Base-by-base conservation (phyloP, 2,797 vertebrate species). In the Hoplostethus atlanticus region DNA sequence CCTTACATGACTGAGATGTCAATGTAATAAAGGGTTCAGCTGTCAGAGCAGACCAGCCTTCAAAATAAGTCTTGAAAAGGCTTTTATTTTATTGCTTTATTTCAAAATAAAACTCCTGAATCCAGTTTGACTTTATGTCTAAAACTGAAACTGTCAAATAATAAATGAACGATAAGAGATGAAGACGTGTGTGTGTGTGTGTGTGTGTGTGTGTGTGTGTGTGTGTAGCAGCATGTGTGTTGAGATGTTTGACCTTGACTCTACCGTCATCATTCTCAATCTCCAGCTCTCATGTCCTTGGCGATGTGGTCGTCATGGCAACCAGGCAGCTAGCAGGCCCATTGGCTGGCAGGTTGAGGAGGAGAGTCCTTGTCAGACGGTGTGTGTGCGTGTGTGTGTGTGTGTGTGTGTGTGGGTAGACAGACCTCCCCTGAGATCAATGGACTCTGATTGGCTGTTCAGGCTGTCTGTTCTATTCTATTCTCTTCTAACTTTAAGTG, bases 191-290 rank as follows among this genome's bases (percentile, higher is more conserved):
- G 15, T 64, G 78, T 13, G 64, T 48, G 64, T 38, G 46, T 66
- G 56, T 51, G 50, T 73, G 69, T 71, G 68, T 72, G 30, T 44
- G 56, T 71, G 15, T 64, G 78, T 13, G 64, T 48, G 64, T 38
- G 51, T 66, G 52, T 51, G 50, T 47, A n/a, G 74, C 36, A 46
- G 63, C 71, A 64, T 73, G 69, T 71, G 68, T 72, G 30, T 44
- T n/a, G 48, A 71, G 38, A 53, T 30, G 70, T 71, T 70, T 84
- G 81, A 89, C 86, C 84, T 89, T 84, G 86, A 83, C 70, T 87
- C 64, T 6, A 34, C 68, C 53, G 69, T 76, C 73, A 63, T 70
- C 63, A 4, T 53, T 59, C 50, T 76, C 79, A 9, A 38, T 84
- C 70, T 44, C 66, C 67, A n/a, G 67, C 82, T 73, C 52, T 34